phyloP scores from a whole-genome alignment of 2,113 vertebrate species.

The Edolisoma coerulescens region DNA sequence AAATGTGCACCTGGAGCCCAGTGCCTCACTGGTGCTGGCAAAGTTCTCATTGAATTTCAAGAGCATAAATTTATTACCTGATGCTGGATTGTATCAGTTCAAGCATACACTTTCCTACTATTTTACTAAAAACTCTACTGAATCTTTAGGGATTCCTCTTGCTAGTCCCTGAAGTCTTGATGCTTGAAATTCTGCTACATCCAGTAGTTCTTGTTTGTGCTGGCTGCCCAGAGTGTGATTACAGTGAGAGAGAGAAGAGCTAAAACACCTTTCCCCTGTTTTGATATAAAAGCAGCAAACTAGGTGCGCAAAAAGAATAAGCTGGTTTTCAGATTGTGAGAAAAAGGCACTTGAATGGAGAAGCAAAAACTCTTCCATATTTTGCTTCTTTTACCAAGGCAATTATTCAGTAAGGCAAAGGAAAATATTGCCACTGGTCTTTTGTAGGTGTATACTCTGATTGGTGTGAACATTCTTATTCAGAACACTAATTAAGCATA shows the following conservation, averaged over 20 bases:
- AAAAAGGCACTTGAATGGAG: background rate
- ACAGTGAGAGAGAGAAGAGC: fast-evolving
- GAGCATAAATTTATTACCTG: background rate
- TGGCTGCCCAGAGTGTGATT: background rate
- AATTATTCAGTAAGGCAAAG: background rate
- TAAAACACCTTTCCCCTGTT: background rate
- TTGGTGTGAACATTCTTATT: background rate
- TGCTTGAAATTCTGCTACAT: background rate
- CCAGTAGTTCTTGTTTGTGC: background rate
- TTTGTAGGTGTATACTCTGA: background rate
- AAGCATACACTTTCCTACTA: background rate
- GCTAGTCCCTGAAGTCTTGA: background rate
- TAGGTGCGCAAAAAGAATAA: background rate
- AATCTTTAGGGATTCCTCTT: background rate
- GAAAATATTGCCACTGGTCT: background rate
- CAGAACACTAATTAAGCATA: background rate
- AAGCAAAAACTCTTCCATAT: background rate
- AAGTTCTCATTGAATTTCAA: background rate
- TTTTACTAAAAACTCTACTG: background rate
- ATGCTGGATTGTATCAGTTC: background rate
- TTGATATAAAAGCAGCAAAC: background rate
- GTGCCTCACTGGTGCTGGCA: background rate
- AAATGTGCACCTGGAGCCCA: background rate
- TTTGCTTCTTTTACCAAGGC: background rate
- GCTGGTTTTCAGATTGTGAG: background rate